Percentiles rank a stretch among this genome's conserved stretches.
Evolutionary conservation across 2,113 vertebrate genomes (phyloP).

Genomic region (Protobothrops flavoviridis): DNA sequence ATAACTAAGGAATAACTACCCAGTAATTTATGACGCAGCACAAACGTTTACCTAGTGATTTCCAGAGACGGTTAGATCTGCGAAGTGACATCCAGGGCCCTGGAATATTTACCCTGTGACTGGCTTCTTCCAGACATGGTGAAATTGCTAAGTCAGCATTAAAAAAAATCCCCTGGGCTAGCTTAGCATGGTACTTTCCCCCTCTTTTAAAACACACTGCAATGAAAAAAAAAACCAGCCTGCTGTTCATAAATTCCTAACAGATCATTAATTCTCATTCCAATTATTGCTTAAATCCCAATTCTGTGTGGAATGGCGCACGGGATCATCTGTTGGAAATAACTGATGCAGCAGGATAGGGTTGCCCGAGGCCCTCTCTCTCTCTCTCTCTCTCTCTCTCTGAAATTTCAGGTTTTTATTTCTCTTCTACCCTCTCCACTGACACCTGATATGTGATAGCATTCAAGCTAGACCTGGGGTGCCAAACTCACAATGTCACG

Average conservation of each 20-base stretch:
- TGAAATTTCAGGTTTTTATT: background rate
- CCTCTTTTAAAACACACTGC: background rate
- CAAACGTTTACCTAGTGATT: slow-evolving; percentile 59
- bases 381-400: too few relatives aligned
- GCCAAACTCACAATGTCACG: too few relatives aligned
- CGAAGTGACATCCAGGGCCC: slow-evolving; percentile 41
- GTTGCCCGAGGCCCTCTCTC: background rate
- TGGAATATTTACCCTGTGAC: slow-evolving; percentile 56
- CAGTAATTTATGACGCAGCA: slow-evolving; percentile 73
- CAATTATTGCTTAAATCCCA: slow-evolving; percentile 22
- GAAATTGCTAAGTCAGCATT: slow-evolving; percentile 10
- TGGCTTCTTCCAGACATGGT: slow-evolving; percentile 18
- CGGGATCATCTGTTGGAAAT: background rate
- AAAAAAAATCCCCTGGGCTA: slow-evolving; percentile 30
- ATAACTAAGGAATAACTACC: slow-evolving; percentile 79
- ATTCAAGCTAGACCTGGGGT: too few relatives aligned
- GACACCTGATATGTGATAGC: background rate
- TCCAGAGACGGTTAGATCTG: slow-evolving; percentile 40
- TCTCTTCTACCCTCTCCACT: background rate
- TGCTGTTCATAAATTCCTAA: slow-evolving; percentile 15
- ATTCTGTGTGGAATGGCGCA: background rate
- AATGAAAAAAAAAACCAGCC: background rate
- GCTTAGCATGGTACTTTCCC: background rate
- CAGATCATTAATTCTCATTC: slow-evolving; percentile 36
- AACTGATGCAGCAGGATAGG: background rate